phyloP scores from a whole-genome alignment of 2,113 vertebrate species.

The Fregetta grallaria region DNA sequence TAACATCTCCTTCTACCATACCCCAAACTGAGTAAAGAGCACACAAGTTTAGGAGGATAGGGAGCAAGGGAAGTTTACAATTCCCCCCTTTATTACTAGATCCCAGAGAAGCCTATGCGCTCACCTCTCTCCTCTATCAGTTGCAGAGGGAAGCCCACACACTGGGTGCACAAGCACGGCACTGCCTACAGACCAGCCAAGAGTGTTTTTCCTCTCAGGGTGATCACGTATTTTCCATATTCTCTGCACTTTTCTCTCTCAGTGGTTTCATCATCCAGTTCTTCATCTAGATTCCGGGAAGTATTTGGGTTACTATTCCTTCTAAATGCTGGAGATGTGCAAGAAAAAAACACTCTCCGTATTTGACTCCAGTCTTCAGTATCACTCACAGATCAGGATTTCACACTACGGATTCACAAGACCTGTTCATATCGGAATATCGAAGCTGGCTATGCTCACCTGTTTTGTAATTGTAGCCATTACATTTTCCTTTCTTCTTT shows the following conservation, averaged over 20 bases:
- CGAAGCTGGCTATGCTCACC: background rate
- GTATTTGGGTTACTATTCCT: background rate
- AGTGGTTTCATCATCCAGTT: background rate
- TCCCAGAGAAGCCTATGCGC: background rate
- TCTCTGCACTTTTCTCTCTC: background rate
- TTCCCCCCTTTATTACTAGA: background rate
- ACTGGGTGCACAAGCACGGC: background rate
- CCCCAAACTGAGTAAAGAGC: background rate
- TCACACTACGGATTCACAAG: background rate
- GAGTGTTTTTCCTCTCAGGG: background rate
- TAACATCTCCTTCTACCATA: background rate
- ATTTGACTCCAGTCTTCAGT: background rate
- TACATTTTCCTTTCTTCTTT: background rate
- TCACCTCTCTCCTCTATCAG: background rate
- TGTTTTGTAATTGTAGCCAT: background rate
- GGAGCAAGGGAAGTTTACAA: background rate
- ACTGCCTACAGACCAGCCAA: background rate
- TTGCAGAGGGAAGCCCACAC: background rate
- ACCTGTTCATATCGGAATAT: background rate
- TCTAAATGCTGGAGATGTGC: background rate
- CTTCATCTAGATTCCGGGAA: background rate
- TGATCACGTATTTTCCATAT: background rate
- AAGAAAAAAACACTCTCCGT: background rate
- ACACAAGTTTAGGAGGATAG: background rate
- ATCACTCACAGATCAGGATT: background rate